These are phyloP conservation scores for Hippocampus guttulatus DNA, from an alignment of 2,113 vertebrate genomes.

Conservation along the genomic window DNA sequence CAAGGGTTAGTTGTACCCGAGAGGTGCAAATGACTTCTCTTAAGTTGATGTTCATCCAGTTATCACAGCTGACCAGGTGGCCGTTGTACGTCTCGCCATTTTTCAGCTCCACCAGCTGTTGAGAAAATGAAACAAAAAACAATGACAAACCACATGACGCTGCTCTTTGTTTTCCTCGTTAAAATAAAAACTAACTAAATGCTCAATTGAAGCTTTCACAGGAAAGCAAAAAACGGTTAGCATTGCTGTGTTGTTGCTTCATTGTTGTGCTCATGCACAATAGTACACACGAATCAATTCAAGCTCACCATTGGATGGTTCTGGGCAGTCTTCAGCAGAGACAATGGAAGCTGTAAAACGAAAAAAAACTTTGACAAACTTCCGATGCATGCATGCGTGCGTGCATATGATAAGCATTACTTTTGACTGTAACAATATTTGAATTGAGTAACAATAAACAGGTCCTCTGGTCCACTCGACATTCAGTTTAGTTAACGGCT, in stretches of 20 bases:
- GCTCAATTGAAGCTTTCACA: not conserved
- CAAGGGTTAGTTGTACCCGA: constrained; percentile 70
- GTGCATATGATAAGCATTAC: not conserved
- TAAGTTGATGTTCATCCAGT: constrained; percentile 99
- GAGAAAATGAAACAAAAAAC: not conserved
- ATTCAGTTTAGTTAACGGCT: not conserved
- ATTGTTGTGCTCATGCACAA: not conserved
- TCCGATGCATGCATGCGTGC: not conserved
- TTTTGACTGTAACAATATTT: not conserved
- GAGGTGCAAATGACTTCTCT: constrained; percentile 97
- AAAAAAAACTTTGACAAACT: not conserved
- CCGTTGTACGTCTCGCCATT: constrained; percentile 97
- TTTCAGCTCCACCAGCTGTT: constrained; percentile 92
- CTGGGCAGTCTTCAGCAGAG: constrained; percentile 93
- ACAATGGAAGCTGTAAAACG: constrained; percentile 82
- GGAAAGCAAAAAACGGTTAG: not conserved
- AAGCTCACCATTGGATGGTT: constrained; percentile 94
- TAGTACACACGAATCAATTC: not conserved
- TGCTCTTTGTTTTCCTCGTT: not conserved
- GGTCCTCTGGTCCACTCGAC: not conserved
- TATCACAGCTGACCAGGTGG: constrained; percentile 96
- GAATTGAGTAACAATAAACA: not conserved
- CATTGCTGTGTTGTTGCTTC: not conserved
- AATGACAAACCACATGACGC: not conserved
- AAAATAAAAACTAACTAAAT: not conserved